phyloP scores from a whole-genome alignment of 2,113 vertebrate species.

The Neomonachus schauinslandi region DNA sequence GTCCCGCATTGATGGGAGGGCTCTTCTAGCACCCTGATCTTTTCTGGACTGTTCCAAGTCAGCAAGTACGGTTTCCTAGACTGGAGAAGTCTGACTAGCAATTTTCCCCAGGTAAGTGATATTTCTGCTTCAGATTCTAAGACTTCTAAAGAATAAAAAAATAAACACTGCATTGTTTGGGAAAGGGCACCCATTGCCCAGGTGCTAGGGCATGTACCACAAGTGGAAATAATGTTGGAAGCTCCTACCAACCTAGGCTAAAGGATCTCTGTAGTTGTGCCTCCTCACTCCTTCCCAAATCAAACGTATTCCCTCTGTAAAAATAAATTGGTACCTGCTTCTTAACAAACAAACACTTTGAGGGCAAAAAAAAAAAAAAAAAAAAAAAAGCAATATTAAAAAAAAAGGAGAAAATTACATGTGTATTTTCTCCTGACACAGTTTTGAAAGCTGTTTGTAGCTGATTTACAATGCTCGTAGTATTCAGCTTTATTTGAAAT shows the following conservation, averaged over 20 bases:
- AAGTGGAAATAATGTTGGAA: neutral
- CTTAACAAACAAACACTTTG: conserved; percentile 72
- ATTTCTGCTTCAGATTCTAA: conserved; percentile 1
- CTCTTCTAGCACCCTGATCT: neutral
- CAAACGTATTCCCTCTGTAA: neutral
- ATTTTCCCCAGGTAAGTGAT: conserved; percentile 62
- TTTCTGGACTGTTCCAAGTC: neutral
- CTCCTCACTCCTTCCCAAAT: neutral
- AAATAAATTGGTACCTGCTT: conserved; percentile 74
- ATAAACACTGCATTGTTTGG: neutral
- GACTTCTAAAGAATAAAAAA: neutral
- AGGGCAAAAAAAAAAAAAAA: neutral
- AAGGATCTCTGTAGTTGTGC: neutral
- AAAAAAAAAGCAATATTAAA: conserved; percentile 18
- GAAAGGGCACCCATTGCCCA: neutral
- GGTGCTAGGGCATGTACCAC: neutral
- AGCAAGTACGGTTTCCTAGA: neutral
- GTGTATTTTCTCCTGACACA: conserved; percentile 82
- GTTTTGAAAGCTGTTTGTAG: conserved; percentile 85
- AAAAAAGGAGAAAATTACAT: conserved; percentile 81
- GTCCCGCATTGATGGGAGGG: rapidly evolving
- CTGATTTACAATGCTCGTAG: conserved; percentile 85
- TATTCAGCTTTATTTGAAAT: conserved; percentile 88
- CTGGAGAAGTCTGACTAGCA: neutral
- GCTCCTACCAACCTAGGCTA: neutral